Evolutionary conservation across 2,888 invertebrate species (phyloP).

Genomic region (Nomada hirtipes): DNA sequence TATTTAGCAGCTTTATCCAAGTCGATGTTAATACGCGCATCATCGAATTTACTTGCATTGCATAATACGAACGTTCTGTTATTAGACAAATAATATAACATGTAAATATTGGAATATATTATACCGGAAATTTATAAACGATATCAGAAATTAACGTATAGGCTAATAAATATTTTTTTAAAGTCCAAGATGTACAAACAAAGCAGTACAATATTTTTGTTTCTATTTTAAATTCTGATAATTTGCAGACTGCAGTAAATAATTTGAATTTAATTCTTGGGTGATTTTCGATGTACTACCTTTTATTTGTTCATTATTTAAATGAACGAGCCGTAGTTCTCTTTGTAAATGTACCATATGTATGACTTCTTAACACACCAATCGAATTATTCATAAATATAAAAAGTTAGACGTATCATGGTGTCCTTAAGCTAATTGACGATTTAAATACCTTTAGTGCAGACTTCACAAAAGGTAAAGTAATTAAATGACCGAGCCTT

Average conservation of each 20-base stretch:
- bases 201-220: not conserved
- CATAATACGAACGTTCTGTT: not conserved
- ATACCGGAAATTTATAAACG: conserved; percentile 17
- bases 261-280: conserved; percentile 3
- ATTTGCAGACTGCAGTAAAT: not conserved
- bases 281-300: not conserved
- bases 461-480: not conserved
- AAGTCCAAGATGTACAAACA: conserved; percentile 1
- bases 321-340: conserved; percentile 22
- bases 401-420: not conserved
- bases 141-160: not conserved
- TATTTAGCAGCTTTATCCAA: conserved; percentile 3
- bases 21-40: conserved; percentile 31
- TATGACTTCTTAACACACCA: not conserved
- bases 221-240: not conserved
- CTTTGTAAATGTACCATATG: not conserved
- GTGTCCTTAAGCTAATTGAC: not conserved
- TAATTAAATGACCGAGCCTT: not conserved
- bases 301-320: conserved; percentile 19
- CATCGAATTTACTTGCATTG: conserved; percentile 17
- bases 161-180: conserved; percentile 10
- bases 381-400: conserved; percentile 4
- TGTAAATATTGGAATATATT: conserved; percentile 40
- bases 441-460: not conserved
- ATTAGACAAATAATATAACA: not conserved